Evolutionary conservation across 2,113 vertebrate genomes (phyloP).

Genomic region (Tympanuchus pallidicinctus): DNA sequence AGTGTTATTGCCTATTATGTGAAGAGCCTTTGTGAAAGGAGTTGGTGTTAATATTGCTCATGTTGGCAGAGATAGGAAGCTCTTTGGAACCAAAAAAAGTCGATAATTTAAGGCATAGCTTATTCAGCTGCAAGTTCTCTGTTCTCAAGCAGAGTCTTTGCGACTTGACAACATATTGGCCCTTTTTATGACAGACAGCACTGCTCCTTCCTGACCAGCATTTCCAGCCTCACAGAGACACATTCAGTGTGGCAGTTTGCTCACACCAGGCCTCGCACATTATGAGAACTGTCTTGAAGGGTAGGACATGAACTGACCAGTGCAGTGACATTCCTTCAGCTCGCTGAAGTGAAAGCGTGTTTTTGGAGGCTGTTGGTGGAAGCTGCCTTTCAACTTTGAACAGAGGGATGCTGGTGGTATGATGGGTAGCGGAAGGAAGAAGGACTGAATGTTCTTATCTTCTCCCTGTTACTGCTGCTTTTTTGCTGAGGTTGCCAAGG

Average conservation of each 20-base stretch:
- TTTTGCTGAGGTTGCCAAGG: not conserved
- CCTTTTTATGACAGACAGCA: not conserved
- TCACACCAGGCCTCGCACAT: not conserved
- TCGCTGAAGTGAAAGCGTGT: not conserved
- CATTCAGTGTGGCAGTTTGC: not conserved
- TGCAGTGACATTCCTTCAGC: conserved; percentile 20
- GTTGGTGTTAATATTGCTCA: not conserved
- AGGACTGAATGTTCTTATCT: not conserved
- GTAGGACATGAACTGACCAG: not conserved
- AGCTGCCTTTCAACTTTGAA: conserved; percentile 37
- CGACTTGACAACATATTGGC: not conserved
- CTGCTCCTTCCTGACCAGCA: not conserved
- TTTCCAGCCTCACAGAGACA: not conserved
- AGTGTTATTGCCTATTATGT: not conserved
- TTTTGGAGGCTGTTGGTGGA: conserved; percentile 8
- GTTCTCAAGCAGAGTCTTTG: not conserved
- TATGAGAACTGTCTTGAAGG: not conserved
- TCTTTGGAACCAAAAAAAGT: not conserved
- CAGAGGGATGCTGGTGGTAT: conserved; percentile 11
- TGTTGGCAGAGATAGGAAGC: not conserved
- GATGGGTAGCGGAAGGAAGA: not conserved
- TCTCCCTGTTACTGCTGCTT: not conserved
- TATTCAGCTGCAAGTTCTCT: not conserved
- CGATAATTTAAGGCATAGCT: not conserved
- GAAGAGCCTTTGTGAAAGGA: not conserved